A percentile compares a stretch with the other conserved stretches of the same genome.
These are phyloP conservation scores for Cyclophora punctaria DNA, from an alignment of 2,888 invertebrate genomes.

Conservation along the genomic window DNA sequence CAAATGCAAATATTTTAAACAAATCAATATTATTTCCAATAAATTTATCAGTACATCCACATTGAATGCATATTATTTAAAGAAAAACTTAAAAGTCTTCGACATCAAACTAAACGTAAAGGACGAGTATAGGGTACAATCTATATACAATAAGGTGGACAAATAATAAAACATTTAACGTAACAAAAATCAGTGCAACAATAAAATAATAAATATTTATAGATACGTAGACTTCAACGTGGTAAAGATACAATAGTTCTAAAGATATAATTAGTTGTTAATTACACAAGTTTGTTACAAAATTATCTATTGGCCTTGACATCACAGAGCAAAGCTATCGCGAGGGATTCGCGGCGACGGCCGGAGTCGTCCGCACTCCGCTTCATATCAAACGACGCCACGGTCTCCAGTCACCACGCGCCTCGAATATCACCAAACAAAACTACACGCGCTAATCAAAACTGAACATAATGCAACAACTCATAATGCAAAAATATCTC, in stretches of 20 bases:
- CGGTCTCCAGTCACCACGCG: too few species aligned
- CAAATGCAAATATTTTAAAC: conserved; percentile 56
- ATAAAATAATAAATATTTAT: conserved; percentile 71
- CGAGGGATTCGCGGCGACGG: conserved; percentile 36
- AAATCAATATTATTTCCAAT: conserved; percentile 75
- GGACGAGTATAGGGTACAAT: conserved; percentile 57
- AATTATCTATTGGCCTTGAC: conserved; percentile 72
- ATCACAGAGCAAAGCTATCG: conserved; percentile 69
- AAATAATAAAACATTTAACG: conserved; percentile 70
- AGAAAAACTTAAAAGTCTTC: conserved; percentile 66
- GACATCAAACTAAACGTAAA: conserved; percentile 60
- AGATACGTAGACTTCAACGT: conserved; percentile 67
- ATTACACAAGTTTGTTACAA: conserved; percentile 69
- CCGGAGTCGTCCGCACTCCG: too few species aligned
- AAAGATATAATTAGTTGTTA: conserved; percentile 61
- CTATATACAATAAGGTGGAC: conserved; percentile 70
- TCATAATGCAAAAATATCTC: too few species aligned
- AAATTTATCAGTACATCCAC: conserved; percentile 74
- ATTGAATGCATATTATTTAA: conserved; percentile 63
- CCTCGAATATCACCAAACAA: background rate
- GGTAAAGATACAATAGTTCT: conserved; percentile 65
- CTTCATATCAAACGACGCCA: too few species aligned
- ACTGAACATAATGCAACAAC: too few species aligned
- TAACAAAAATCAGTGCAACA: conserved; percentile 74
- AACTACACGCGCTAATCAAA: background rate